phyloP scores from a whole-genome alignment of 2,113 vertebrate species.

The Otus sunia region DNA sequence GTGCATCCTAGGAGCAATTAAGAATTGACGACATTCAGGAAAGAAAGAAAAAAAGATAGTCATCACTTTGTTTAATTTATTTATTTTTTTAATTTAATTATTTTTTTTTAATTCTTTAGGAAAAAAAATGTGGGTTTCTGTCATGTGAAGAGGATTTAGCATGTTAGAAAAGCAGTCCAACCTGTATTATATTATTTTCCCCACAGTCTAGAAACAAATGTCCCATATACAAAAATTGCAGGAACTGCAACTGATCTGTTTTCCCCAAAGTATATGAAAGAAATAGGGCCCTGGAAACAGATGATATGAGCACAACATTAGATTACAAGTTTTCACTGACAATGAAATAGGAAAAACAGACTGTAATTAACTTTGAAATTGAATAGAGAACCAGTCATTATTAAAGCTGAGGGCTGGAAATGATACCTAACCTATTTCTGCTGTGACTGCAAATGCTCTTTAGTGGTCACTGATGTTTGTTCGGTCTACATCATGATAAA shows the following conservation, averaged over 20 bases:
- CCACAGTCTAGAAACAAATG: neutral
- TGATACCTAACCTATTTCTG: neutral
- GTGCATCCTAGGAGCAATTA: neutral
- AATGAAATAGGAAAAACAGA: neutral
- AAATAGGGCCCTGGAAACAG: neutral
- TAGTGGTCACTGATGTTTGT: neutral
- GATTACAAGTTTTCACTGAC: neutral
- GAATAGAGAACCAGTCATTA: neutral
- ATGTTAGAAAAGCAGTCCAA: neutral
- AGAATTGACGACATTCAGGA: neutral
- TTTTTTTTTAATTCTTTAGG: neutral
- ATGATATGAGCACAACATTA: neutral
- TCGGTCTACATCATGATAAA: neutral
- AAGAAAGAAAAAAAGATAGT: neutral
- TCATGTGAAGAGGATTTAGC: neutral
- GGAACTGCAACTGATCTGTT: neutral
- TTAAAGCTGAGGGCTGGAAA: neutral
- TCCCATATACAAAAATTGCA: neutral
- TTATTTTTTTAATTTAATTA: no score
- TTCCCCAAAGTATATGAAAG: neutral
- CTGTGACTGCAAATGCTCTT: neutral
- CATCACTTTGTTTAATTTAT: neutral
- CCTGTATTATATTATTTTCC: neutral
- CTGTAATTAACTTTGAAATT: neutral
- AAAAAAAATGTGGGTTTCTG: neutral